phyloP scores from a whole-genome alignment of 2,888 invertebrate species.

The Mechanitis mazaeus region DNA sequence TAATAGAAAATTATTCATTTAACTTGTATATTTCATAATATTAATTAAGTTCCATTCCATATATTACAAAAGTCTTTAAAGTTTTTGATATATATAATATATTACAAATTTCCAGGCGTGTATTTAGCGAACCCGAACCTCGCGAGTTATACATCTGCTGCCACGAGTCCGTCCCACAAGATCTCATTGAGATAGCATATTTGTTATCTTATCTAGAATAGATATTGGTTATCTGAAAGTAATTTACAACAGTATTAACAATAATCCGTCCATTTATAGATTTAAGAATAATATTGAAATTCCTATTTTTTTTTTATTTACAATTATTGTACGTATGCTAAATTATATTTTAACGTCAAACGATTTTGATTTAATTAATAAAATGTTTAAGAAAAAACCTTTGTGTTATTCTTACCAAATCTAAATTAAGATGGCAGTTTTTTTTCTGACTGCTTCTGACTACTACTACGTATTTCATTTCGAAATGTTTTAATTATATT shows the following conservation, averaged over 20 bases:
- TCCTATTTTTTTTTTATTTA: neutral
- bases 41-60: too few species aligned
- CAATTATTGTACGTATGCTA: neutral
- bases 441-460: too few species aligned
- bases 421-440: too few species aligned
- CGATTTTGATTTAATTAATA: too few species aligned
- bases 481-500: neutral
- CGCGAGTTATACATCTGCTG: conserved; percentile 92
- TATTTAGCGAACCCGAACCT: conserved; percentile 85
- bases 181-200: conserved; percentile 92
- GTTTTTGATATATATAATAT: neutral
- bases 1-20: too few species aligned
- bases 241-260: conserved; percentile 1
- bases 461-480: neutral
- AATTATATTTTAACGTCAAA: too few species aligned
- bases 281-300: neutral
- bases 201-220: conserved; percentile 78
- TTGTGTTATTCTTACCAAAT: too few species aligned
- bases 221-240: neutral
- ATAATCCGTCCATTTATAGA: conserved; percentile 6
- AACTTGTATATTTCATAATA: too few species aligned
- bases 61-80: too few species aligned
- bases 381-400: too few species aligned
- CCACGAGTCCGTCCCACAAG: conserved; percentile 90
- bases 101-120: conserved; percentile 74